Base-by-base conservation (phyloP, 2,797 vertebrate genomes). In the Danionella dracula region DNA sequence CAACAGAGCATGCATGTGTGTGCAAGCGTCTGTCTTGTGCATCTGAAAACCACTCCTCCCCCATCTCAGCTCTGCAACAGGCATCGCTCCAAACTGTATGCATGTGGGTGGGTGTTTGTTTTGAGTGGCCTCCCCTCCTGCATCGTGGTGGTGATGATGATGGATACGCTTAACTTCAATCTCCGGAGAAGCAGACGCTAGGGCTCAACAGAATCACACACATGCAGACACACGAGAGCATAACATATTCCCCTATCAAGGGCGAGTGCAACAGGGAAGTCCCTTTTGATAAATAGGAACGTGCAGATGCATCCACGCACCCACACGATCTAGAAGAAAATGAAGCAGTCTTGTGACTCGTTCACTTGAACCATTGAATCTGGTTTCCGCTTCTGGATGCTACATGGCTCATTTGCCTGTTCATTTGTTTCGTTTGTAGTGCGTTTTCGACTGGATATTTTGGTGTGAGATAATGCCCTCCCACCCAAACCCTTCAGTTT, bases 191-290 rank as follows among this genome's bases (percentile, higher is more conserved):
- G 45, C 55, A 83, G 74, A 81, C 32, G 76, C 75, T 75, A 66
- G 68, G 70, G 70, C 41, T 63, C 65, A 21, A 37, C 54, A 71
- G 62, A 13, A 51, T 77, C 55, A 66, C 57, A 77, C 70, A 78
- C 74, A 73, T 82, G 79, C 73, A 76, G 76, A 79, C 73, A 78
- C 73, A 57, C 75, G 78, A 59, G 45, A 17, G 38, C 45, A 20
- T 76, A 68, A 83, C 79, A 70, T 81, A 76, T 68, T 73, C 35
- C 32, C 53, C 20, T 29, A 35, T 12, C 59, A 35, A 32, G 29
- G 32, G 3, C 29, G 8, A 48, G 34, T 61, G 79, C 70, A 53
- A 81, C 81, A 84, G 82, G 83, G 79, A 79, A 81, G 72, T 48
- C 53, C 32, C 37, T 49, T 16, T 11, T 2, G 8, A 48, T 66